Evolutionary conservation across 2,797 vertebrate species (phyloP).

Genomic region (Notoglanidium macrostoma): DNA sequence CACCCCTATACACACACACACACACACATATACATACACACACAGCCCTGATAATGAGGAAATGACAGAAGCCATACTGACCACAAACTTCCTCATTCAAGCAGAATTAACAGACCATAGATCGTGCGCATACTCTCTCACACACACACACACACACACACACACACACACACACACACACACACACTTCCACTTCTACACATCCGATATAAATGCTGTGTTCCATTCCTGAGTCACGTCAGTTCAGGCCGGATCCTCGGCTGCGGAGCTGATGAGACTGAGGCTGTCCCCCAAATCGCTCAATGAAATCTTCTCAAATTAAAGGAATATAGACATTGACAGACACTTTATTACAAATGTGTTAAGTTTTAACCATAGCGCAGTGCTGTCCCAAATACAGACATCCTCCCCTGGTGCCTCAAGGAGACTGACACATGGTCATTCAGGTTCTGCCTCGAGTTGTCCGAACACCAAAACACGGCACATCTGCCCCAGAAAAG

Average conservation of each 20-base stretch:
- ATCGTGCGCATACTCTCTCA: background rate
- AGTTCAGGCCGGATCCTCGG: background rate
- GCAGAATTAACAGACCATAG: background rate
- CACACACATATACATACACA: background rate
- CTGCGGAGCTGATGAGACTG: background rate
- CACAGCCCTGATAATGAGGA: background rate
- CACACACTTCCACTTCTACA: background rate
- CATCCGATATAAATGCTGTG: background rate
- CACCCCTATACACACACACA: background rate
- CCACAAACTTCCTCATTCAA: conserved; percentile 1
- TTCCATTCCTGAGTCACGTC: background rate
- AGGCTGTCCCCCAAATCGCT: background rate
- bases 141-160: background rate
- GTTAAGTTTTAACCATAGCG: no score
- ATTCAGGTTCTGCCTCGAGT: no score
- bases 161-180: background rate
- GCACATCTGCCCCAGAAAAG: background rate
- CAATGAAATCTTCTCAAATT: background rate
- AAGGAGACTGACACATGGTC: no score
- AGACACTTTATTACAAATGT: background rate
- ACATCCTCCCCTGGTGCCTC: no score
- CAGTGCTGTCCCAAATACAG: no score
- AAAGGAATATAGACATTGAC: background rate
- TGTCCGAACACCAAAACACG: no score
- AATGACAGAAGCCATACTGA: background rate